Conservation (phyloP, 2,888 invertebrate species). For the Hypomecis punctinalis region DNA sequence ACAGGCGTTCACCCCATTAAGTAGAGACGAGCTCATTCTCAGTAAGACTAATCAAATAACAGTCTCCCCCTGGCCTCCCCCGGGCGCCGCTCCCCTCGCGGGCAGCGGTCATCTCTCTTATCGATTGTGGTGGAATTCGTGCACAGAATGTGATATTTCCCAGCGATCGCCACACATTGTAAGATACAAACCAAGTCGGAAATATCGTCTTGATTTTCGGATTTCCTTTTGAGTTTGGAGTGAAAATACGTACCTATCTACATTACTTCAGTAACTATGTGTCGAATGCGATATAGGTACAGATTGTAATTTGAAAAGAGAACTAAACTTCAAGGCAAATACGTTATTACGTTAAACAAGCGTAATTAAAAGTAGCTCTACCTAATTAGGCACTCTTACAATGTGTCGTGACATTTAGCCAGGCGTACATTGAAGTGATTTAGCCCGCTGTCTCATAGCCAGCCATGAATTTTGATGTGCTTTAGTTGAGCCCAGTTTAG, state of each 20-base stretch:
- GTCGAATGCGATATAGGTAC: too few species aligned
- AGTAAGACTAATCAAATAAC: conserved; percentile 86
- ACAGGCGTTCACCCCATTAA: conserved; percentile 84
- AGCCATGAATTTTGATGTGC: conserved; percentile 53
- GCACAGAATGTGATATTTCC: conserved; percentile 84
- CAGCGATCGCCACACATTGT: conserved; percentile 72
- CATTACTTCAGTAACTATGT: not conserved
- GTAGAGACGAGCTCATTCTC: conserved; percentile 84
- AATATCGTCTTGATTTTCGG: conserved; percentile 48
- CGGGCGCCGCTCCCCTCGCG: conserved; percentile 66
- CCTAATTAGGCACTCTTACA: not conserved
- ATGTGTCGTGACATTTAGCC: conserved; percentile 1
- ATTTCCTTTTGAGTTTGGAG: conserved; percentile 40
- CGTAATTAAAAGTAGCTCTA: not conserved
- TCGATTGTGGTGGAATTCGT: conserved; percentile 85
- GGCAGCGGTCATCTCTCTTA: conserved; percentile 85
- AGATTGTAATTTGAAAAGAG: too few species aligned
- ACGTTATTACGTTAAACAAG: not conserved
- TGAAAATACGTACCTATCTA: conserved; percentile 4
- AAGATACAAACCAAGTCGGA: conserved; percentile 62
- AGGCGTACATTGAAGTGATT: conserved; percentile 32
- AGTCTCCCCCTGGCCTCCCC: conserved; percentile 73
- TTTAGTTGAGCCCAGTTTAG: conserved; percentile 43
- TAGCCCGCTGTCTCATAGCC: conserved; percentile 39
- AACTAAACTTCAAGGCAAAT: not conserved